Base-by-base conservation (phyloP, 2,113 vertebrate species). In the Piaya cayana region DNA sequence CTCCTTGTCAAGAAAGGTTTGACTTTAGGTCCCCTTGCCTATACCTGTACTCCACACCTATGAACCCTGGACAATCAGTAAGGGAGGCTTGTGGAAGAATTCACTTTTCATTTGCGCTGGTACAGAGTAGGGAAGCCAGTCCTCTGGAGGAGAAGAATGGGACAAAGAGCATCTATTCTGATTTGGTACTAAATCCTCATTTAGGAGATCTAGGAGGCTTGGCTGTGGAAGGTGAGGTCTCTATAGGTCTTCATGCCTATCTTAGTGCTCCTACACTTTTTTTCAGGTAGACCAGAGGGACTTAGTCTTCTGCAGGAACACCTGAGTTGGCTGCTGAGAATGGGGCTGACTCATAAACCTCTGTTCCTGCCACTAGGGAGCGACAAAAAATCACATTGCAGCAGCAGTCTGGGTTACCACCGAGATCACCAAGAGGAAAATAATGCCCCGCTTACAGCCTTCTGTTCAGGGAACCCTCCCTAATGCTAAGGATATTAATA, bases 351-450 rank as follows among this genome's bases (percentile, higher is more conserved):
- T 92, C 76, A 75, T 19, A 86, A 93, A 11, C 43, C 45, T 88
- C 78, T 80, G 15, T 82, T 96, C 56, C 83, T 88, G 80, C 95
- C 94, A 94, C 92, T 96, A 96, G 94, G 90, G 93, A 95, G 94
- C 94, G 94, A 96, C 95, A 96, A 95, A 90, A 93, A 96, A 96
- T 96, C 94, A 96, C 92, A 88, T 75, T 96, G 94, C 82, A 50
- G 91, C 56, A 84, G 77, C 47, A 34, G 47, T 6, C 34, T 6
- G 80, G 90, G 72, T 18, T 70, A 70, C 88, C 82, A 56, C 55
- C 29, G 34, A 1, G 14, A 56, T 43, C 16, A 15, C 68, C 87
- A 39, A 36, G 92, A 69, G 82, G 14, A 37, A 87, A 75, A 72
- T 9, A 72, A 69, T 26, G 52, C 83, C 86, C 81, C 8, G 9